These are phyloP conservation scores for Hyposoter didymator DNA, from an alignment of 2,888 invertebrate species.

Conservation along the genomic window DNA sequence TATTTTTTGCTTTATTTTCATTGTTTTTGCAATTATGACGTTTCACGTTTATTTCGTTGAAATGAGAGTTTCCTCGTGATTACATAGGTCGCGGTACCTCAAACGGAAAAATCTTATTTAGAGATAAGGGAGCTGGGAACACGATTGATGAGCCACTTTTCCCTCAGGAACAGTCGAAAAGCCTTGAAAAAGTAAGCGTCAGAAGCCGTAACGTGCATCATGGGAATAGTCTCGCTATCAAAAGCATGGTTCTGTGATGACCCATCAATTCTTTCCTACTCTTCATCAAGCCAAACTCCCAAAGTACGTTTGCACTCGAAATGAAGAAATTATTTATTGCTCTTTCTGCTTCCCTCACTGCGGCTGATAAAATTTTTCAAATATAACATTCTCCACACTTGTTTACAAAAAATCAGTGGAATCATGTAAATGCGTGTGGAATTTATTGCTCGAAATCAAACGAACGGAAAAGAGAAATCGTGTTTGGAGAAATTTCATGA, in stretches of 20 bases:
- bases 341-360: not conserved
- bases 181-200: conserved; percentile 47
- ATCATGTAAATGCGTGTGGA: not conserved
- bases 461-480: not conserved
- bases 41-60: conserved; percentile 10
- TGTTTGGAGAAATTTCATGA: not conserved
- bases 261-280: conserved; percentile 64
- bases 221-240: conserved; percentile 64
- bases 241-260: conserved; percentile 64
- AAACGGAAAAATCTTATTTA: conserved; percentile 55
- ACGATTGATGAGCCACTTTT: conserved; percentile 57
- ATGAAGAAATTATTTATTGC: not conserved
- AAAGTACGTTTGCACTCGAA: conserved; percentile 36
- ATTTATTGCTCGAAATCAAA: not conserved
- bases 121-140: conserved; percentile 47
- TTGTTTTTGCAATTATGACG: not conserved
- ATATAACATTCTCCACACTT: not conserved
- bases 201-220: conserved; percentile 63
- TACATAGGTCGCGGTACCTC: conserved; percentile 21
- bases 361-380: not conserved
- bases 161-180: conserved; percentile 58
- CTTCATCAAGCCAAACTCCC: conserved; percentile 57
- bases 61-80: conserved; percentile 37
- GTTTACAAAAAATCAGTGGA: not conserved
- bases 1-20: not conserved